These are phyloP conservation scores for Callimorpha dominula DNA, from an alignment of 2,888 invertebrate genomes.

Conservation along the genomic window DNA sequence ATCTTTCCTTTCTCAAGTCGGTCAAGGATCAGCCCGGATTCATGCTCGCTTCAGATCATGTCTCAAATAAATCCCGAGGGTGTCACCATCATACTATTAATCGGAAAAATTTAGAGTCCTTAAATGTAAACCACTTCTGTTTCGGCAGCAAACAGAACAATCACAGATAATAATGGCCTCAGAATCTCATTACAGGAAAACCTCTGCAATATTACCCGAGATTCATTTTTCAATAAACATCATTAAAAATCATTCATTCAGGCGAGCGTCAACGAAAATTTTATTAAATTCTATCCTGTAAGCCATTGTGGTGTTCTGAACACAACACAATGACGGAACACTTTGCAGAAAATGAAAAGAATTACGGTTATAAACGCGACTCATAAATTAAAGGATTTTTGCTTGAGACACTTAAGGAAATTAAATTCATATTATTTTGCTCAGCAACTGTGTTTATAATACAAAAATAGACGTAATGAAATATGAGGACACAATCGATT, in stretches of 20 bases:
- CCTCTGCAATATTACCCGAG: constrained; percentile 28
- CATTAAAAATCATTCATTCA: constrained; percentile 42
- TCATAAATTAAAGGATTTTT: constrained; percentile 42
- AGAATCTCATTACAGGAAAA: constrained; percentile 31
- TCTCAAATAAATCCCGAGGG: too few relatives aligned
- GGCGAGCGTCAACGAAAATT: constrained; percentile 29
- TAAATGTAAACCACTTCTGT: too few relatives aligned
- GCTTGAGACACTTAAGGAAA: constrained; percentile 35
- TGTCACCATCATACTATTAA: too few relatives aligned
- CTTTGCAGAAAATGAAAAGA: constrained; percentile 45
- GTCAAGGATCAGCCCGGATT: too few relatives aligned
- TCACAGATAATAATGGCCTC: background rate
- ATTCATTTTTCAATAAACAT: constrained; percentile 43
- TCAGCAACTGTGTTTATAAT: background rate
- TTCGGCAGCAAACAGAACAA: background rate
- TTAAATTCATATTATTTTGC: constrained; percentile 33
- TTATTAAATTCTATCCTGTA: constrained; percentile 46
- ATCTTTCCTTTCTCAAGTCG: too few relatives aligned
- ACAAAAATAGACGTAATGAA: background rate
- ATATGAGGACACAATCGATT: background rate
- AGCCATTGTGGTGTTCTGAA: constrained; percentile 21
- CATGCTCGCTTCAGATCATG: too few relatives aligned
- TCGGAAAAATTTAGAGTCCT: too few relatives aligned
- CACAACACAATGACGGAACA: constrained; percentile 34
- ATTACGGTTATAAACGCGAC: constrained; percentile 37